Evolutionary conservation across 2,113 vertebrate species (phyloP), one percentile per base, ranked within the genome.

Genomic region (Tachysurus fulvidraco): DNA sequence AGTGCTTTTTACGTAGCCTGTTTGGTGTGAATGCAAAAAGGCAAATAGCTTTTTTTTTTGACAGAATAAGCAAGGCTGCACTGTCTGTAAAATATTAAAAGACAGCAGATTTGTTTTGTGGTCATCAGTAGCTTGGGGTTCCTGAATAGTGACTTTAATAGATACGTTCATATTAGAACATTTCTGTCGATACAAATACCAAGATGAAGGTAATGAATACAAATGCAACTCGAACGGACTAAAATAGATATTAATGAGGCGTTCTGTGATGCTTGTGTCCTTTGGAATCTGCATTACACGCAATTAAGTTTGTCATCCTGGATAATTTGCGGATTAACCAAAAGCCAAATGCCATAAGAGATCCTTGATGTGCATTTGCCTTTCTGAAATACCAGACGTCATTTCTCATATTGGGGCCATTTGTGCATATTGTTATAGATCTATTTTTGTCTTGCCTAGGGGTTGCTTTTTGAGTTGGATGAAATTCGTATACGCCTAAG

Each of bases 401-500:
- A 36, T 83, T 74, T 87, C 28, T 74, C 44, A 44, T 44, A 78
- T 8, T 23, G 28, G 23, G 60, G 19, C 59, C 23, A n/a, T 67
- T 44, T 81, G 73, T 83, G 60, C 55, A 65, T 80, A 57, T 74
- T 71, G 62, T 57, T 84, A 86, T 78, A 83, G 83, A 91, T 92
- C 87, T 93, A 91, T 93, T 92, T 89, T 85, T 87, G 91, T 89
- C 85, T 89, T 89, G 89, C 90, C 71, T 83, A 89, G 80, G 89
- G 93, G 86, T 87, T 86, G 83, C 76, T 91, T 83, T 89, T 87
- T 91, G 89, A 92, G 90, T 88, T 88, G 91, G 92, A 93, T 94
- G 90, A 93, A 94, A 92, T 92, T 88, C 87, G 87, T 87, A 89
- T 83, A 67, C 90, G 90, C 91, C 83, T 50, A 54, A 88, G 91